Conservation (phyloP, 2,888 invertebrate genomes). For the Entomobrya multifasciata region DNA sequence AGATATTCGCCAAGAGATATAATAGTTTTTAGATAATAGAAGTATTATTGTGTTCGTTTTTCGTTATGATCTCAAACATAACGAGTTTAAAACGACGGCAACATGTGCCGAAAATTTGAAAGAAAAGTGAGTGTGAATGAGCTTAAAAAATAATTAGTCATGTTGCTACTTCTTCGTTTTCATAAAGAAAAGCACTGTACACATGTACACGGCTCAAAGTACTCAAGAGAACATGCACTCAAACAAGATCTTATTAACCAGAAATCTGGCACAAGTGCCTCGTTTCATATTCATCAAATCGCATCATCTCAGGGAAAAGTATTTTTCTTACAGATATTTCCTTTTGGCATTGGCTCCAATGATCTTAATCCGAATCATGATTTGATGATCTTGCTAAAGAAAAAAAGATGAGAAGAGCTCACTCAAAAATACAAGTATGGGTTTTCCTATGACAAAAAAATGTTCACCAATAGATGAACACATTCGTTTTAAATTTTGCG, state of each 20-base stretch:
- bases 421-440: no score
- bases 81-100: no score
- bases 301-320: slow-evolving; percentile 52
- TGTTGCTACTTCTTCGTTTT: neutral
- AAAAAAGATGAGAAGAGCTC: no score
- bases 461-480: no score
- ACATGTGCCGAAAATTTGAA: slow-evolving; percentile 50
- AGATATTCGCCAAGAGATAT: neutral
- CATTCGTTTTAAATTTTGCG: no score
- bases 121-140: slow-evolving; percentile 39
- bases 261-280: slow-evolving; percentile 62
- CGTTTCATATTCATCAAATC: slow-evolving; percentile 59
- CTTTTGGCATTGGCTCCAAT: slow-evolving; percentile 53
- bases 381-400: no score
- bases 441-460: no score
- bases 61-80: neutral
- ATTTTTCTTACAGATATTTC: slow-evolving; percentile 33
- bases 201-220: neutral
- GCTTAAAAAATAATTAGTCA: slow-evolving; percentile 8
- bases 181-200: neutral
- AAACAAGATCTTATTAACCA: neutral
- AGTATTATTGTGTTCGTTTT: neutral
- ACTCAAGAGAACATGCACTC: neutral
- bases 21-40: no score
- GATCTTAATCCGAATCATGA: slow-evolving; percentile 49